Conservation (phyloP, 53 echinoderm and acorn worm species). For the Stichopus horrens region DNA sequence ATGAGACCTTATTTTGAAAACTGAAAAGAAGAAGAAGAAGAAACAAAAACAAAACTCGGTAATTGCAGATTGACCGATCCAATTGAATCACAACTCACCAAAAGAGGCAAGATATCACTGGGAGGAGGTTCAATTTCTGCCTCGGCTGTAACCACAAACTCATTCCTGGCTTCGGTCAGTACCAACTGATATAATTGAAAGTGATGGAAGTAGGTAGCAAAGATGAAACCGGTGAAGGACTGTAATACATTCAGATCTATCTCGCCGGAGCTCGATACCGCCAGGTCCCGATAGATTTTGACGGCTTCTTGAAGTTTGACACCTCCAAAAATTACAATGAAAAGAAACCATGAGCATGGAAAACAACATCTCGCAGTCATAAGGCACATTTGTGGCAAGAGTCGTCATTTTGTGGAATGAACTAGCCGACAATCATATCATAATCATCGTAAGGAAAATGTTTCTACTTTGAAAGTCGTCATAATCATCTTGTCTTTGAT, state of each 20-base stretch:
- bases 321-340: conserved; percentile 51
- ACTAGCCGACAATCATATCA: no score
- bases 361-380: neutral
- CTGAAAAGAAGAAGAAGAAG: no score
- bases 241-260: conserved; percentile 65
- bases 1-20: no score
- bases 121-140: conserved; percentile 58
- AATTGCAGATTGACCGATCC: no score
- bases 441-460: no score
- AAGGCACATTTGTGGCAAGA: no score
- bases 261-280: conserved; percentile 20
- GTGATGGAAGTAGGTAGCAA: conserved; percentile 86
- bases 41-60: no score
- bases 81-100: conserved; percentile 33
- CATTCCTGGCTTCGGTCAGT: conserved; percentile 64
- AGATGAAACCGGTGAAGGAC: conserved; percentile 74
- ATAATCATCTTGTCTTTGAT: no score
- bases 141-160: conserved; percentile 52
- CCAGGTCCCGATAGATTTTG: conserved; percentile 59
- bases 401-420: no score
- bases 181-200: conserved; percentile 86
- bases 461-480: no score
- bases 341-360: conserved; percentile 2
- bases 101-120: conserved; percentile 50
- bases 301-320: conserved; percentile 62